Conservation (phyloP, 2,797 vertebrate genomes). For the Falco peregrinus region DNA sequence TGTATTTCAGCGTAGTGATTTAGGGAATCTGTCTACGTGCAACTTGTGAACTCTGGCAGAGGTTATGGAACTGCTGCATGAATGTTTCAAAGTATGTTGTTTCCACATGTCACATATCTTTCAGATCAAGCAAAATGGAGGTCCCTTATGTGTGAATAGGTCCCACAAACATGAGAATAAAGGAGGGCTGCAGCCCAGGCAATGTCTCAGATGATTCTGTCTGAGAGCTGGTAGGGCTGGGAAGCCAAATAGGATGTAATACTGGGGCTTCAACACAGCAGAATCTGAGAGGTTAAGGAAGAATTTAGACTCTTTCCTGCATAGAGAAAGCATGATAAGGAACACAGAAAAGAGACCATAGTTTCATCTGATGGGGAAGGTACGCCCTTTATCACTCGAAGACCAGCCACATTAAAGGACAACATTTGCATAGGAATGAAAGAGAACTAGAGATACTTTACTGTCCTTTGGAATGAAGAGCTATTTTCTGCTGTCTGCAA, state of each 20-base stretch:
- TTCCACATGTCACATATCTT: not conserved
- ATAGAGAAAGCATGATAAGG: not conserved
- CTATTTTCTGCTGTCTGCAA: constrained; percentile 38
- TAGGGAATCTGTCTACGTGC: constrained; percentile 14
- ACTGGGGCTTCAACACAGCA: not conserved
- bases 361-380: not conserved
- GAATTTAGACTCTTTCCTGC: not conserved
- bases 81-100: constrained; percentile 44
- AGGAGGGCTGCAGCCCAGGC: not conserved
- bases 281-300: not conserved
- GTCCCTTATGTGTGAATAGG: not conserved
- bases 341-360: not conserved
- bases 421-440: constrained; percentile 17
- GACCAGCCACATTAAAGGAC: not conserved
- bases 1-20: not conserved
- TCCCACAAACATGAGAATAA: not conserved
- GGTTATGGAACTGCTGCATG: not conserved
- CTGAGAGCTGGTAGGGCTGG: constrained; percentile 1
- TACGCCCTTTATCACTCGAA: not conserved
- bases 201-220: not conserved
- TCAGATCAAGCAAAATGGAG: constrained; percentile 34
- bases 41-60: constrained; percentile 31
- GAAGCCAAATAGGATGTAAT: not conserved
- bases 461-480: not conserved
- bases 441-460: not conserved